Conservation (phyloP, 37 sponge, comb jelly and placozoan genomes). For the Halichondria panicea region DNA sequence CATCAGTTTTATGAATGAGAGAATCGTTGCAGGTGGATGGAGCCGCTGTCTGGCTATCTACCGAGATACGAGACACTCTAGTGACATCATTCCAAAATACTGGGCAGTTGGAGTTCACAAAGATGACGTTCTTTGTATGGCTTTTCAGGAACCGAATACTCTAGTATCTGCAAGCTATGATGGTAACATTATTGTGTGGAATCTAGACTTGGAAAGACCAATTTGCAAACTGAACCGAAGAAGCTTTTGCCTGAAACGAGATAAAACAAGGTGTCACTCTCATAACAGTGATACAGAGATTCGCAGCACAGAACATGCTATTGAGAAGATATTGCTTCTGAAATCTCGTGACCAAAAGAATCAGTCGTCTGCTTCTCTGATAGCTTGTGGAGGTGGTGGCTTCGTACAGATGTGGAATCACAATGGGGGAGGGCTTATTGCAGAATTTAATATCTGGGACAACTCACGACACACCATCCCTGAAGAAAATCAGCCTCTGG, state of each 20-base stretch:
- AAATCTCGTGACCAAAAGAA: conserved; percentile 26
- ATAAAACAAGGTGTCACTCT: neutral
- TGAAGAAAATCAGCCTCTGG: neutral
- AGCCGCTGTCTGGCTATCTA: conserved; percentile 27
- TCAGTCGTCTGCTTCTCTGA: conserved; percentile 50
- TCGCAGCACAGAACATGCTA: neutral
- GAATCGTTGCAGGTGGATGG: conserved; percentile 69
- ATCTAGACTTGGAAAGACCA: conserved; percentile 51
- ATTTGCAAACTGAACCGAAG: conserved; percentile 2
- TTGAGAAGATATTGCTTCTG: conserved; percentile 66
- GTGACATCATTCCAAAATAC: conserved; percentile 54
- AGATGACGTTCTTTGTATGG: conserved; percentile 90
- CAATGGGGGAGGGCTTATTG: conserved; percentile 62
- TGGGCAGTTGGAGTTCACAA: conserved; percentile 63
- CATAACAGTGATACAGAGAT: neutral
- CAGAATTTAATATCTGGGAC: conserved; percentile 19
- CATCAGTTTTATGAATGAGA: conserved; percentile 36
- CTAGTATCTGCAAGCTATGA: conserved; percentile 78
- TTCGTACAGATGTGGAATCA: conserved; percentile 86
- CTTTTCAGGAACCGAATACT: conserved; percentile 54
- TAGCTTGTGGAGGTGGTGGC: conserved; percentile 76
- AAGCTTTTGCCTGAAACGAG: neutral
- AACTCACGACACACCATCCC: conserved; percentile 7
- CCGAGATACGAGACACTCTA: neutral
- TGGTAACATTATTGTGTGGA: conserved; percentile 85